Base-by-base conservation (phyloP, 1,140 invertebrate species). In the Apis mellifera region DNA sequence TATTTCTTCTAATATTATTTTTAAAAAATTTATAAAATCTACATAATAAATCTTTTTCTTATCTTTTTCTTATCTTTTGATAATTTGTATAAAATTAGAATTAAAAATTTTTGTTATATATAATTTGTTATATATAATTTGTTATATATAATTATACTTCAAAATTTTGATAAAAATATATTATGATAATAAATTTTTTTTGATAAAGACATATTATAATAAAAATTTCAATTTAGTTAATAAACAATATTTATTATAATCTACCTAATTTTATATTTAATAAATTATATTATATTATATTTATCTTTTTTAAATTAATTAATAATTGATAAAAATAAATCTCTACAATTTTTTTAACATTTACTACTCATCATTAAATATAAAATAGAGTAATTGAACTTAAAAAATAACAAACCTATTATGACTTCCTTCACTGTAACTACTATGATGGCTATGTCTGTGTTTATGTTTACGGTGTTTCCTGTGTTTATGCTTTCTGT, bases 381-480 rank as follows among this genome's bases (percentile, higher is more conserved):
- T 1, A n/a, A 59, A 59, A 59, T 1, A 23, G 7, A n/a, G 2
- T 7, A 70, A 11, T 70, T 50, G 17, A 52, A 50, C 15, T 7
- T 8, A 1, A 17, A 62, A 50, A 55, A 15, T 2, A 55, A 71
- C 80, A 32, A 82, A 93, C 92, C 92, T 93, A 42, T 86, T 75
- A 64, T 91, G 90, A 85, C 90, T 93, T 13, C 89, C 84, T 26
- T 93, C 92, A 54, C 92, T 92, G 48, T 90, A 89, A 79, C 92
- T 93, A 42, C 91, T 94, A 74, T 97, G 96, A 92, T 97, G 96
- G 89, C 91, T 93, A 71, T 95, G 95, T 55, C 91, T 94, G 73
- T 95, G 95, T 85, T 95, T 94, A 55, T 97, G 96, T 86, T 97
- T 97, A 86, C 96, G 96, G 90, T 97, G 97, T 93, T 97, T 97